phyloP scores from a whole-genome alignment of 2,797 vertebrate species.

The Emys orbicularis region DNA sequence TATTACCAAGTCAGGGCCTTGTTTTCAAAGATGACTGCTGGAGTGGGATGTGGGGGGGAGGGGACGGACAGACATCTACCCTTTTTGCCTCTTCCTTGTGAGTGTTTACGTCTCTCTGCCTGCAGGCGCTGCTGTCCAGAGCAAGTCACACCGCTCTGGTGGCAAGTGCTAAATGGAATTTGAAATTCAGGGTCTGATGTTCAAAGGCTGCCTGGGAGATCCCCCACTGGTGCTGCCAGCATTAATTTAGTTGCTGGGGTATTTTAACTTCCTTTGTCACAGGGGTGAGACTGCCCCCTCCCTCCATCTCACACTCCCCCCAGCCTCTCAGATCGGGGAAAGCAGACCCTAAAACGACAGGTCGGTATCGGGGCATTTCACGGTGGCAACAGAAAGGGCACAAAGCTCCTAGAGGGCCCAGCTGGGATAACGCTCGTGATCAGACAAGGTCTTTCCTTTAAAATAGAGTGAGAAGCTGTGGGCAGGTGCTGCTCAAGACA shows the following conservation, averaged over 20 bases:
- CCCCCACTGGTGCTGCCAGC: background rate
- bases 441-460: background rate
- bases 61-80: background rate
- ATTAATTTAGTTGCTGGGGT: background rate
- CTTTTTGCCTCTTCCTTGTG: background rate
- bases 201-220: background rate
- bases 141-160: background rate
- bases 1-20: background rate
- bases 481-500: background rate
- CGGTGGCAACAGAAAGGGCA: background rate
- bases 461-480: too few species aligned
- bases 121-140: background rate
- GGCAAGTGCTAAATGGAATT: background rate
- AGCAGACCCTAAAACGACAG: background rate
- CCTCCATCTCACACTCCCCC: background rate
- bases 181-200: background rate
- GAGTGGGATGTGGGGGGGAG: too few species aligned
- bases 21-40: background rate
- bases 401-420: background rate
- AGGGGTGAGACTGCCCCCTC: background rate
- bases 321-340: background rate
- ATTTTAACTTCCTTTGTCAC: background rate
- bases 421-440: background rate
- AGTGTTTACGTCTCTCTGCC: background rate
- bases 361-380: background rate